phyloP scores from a whole-genome alignment of 1,140 invertebrate species.

The Cepaea nemoralis region DNA sequence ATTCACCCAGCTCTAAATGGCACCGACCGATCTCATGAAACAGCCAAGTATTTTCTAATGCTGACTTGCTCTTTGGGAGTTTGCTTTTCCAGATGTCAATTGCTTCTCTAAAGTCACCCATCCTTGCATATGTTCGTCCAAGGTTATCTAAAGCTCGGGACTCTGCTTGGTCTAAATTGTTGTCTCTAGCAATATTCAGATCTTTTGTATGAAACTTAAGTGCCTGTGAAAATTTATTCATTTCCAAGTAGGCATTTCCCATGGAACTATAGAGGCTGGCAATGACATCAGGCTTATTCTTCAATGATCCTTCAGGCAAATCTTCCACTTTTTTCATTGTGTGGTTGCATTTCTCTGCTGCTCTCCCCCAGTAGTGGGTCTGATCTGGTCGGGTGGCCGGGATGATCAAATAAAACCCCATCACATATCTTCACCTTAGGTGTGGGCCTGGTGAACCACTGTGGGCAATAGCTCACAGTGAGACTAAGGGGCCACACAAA shows the following conservation, averaged over 20 bases:
- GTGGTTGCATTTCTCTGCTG: constrained; percentile 61
- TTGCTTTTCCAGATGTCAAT: constrained; percentile 70
- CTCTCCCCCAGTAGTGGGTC: too few species aligned
- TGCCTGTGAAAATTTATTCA: constrained; percentile 64
- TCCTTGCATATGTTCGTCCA: constrained; percentile 69
- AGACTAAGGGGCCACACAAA: too few species aligned
- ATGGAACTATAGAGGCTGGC: constrained; percentile 70
- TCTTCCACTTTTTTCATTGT: constrained; percentile 65
- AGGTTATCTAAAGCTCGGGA: constrained; percentile 71
- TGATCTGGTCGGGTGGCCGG: too few species aligned
- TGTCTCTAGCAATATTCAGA: constrained; percentile 60
- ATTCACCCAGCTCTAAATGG: constrained; percentile 67
- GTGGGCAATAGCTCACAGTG: too few species aligned
- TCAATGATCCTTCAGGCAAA: constrained; percentile 59
- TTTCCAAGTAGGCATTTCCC: constrained; percentile 71
- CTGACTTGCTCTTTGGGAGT: constrained; percentile 63
- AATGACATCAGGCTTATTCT: constrained; percentile 65
- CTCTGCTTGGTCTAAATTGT: constrained; percentile 67
- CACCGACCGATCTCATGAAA: constrained; percentile 72
- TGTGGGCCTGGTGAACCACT: too few species aligned
- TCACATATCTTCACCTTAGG: too few species aligned
- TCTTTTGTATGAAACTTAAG: constrained; percentile 68
- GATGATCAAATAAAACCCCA: too few species aligned
- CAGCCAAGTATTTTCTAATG: constrained; percentile 71
- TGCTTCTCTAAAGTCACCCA: constrained; percentile 68